Base-by-base conservation (phyloP, 2,888 invertebrate genomes). In the Melangyna quadrimaculata region DNA sequence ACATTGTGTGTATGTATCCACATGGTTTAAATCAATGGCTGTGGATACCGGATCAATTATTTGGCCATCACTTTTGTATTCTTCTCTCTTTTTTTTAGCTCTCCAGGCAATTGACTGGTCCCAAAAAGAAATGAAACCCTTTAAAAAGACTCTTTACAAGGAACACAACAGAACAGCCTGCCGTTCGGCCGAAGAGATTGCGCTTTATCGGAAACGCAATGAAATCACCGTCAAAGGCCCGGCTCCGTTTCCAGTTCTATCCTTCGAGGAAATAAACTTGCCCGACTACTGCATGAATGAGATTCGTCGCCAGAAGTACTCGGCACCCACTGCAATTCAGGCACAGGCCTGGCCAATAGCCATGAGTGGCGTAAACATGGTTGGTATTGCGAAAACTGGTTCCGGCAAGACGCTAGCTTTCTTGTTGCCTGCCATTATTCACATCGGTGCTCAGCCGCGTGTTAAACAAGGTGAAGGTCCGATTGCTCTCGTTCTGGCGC, bases 321-420 rank as follows among this genome's bases (percentile, higher is more conserved):
- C 93, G 43, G 94, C 94, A 51, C 97, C 97, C 0, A 96, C 97
- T 10, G 94, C 96, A 0, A 96, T 97, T 89, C 96, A 97, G 92
- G 94, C 96, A 7, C 95, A 96, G 89, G 95, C 96, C 3, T 96
- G 96, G 96, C 96, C 97, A 1, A 95, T 96, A 88, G 95, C 96
- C 3, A 94, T 96, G 93, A 95, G 95, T 88, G 96, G 96, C 4
- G 92, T 94, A 72, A 96, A 96, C 89, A 94, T 96, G 90, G 96
- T 96, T 72, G 96, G 96, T 6, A 96, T 96, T 89, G 96, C 96
- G 1, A 95, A 96, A 91, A 95, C 95, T 61, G 95, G 95, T 3
- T 95, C 95, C 27, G 95, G 95, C 55, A 96, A 95, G 89, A 95
- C 95, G 10, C 92, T 95, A 24, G 95, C 94, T 88, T 96, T 95